Evolutionary conservation across 2,888 invertebrate genomes (phyloP).

Genomic region (Caenorhabditis afra): DNA sequence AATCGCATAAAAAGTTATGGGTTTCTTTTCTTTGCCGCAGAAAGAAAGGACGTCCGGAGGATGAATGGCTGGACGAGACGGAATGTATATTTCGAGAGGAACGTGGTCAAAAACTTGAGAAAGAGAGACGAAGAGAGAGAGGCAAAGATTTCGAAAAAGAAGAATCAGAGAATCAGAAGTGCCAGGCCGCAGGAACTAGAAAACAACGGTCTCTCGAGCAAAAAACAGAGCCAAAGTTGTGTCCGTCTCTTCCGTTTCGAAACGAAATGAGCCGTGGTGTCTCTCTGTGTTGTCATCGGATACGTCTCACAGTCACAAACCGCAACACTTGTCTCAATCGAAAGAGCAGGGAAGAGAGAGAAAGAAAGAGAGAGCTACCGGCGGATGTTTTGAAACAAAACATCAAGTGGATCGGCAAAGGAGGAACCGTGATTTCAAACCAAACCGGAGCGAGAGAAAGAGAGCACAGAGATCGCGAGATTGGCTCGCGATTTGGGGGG

Average conservation of each 20-base stretch:
- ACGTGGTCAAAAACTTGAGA: neutral
- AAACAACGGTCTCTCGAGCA: too few relatives aligned
- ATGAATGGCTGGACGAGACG: neutral
- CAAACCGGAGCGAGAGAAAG: neutral
- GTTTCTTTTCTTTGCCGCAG: slow-evolving; percentile 39
- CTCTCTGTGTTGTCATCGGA: slow-evolving; percentile 15
- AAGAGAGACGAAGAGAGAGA: neutral
- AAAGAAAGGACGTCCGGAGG: neutral
- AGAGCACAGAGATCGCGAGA: neutral
- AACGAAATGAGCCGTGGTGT: too few relatives aligned
- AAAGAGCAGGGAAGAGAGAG: too few relatives aligned
- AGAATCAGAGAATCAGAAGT: too few relatives aligned
- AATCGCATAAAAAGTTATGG: slow-evolving; percentile 57
- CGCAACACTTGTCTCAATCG: slow-evolving; percentile 41
- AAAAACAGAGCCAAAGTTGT: slow-evolving; percentile 1
- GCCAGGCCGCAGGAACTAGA: too few relatives aligned
- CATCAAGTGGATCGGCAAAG: slow-evolving; percentile 26
- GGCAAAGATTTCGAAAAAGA: too few relatives aligned
- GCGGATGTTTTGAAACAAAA: slow-evolving; percentile 36
- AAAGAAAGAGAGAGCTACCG: neutral
- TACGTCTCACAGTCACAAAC: slow-evolving; percentile 40
- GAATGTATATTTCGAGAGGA: neutral
- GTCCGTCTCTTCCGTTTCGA: too few relatives aligned
- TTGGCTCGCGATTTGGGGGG: too few relatives aligned
- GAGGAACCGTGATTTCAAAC: neutral